Percentiles rank a stretch among this genome's conserved stretches.
These are phyloP conservation scores for Burhinus oedicnemus DNA, from an alignment of 2,113 vertebrate species.

Conservation along the genomic window DNA sequence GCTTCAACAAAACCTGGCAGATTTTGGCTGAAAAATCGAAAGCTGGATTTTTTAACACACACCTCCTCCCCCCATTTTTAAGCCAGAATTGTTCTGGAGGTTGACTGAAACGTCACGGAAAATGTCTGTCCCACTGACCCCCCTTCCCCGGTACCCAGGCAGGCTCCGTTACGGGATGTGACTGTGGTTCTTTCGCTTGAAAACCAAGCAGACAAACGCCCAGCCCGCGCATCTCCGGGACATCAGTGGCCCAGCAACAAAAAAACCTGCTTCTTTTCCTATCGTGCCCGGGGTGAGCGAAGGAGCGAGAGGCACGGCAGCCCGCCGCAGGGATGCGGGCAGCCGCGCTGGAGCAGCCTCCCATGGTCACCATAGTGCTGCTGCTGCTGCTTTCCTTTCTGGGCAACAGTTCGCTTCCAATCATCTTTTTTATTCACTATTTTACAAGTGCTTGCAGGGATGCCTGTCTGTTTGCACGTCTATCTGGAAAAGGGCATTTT, in stretches of 20 bases:
- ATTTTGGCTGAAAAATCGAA: not conserved
- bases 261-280: not conserved
- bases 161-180: not conserved
- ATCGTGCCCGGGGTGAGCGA: not conserved
- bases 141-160: not conserved
- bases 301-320: not conserved
- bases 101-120: not conserved
- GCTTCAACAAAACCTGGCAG: not conserved
- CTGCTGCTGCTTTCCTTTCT: not conserved
- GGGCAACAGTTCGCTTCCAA: not conserved
- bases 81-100: not conserved
- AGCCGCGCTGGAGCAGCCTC: rapidly evolving
- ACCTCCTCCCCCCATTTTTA: not conserved
- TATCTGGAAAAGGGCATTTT: not conserved
- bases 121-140: not conserved
- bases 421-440: not conserved
- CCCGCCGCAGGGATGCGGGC: not conserved
- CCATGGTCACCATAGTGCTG: rapidly evolving
- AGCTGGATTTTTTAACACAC: not conserved
- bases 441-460: not conserved
- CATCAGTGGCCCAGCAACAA: not conserved
- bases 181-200: not conserved
- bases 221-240: not conserved
- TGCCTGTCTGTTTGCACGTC: not conserved
- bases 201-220: not conserved